Conservation (phyloP, 2,888 invertebrate species). For the Orgyia antiqua region DNA sequence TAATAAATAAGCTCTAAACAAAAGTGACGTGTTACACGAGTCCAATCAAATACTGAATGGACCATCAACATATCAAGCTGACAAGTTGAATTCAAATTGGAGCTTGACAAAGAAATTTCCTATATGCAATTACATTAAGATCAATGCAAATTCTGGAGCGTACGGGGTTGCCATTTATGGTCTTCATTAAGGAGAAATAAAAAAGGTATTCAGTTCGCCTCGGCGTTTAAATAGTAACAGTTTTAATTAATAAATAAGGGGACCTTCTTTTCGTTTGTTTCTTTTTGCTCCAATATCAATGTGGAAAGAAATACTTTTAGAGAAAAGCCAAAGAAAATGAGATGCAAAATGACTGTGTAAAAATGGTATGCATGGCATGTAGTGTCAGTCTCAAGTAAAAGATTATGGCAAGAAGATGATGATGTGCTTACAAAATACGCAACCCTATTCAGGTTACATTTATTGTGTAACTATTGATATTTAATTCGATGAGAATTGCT, state of each 20-base stretch:
- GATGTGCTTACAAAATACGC: slow-evolving; percentile 32
- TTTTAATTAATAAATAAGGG: slow-evolving; percentile 53
- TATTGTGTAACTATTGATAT: slow-evolving; percentile 23
- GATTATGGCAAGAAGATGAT: too few relatives aligned
- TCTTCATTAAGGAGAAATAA: slow-evolving; percentile 60
- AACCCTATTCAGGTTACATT: slow-evolving; percentile 34
- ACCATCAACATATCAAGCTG: slow-evolving; percentile 41
- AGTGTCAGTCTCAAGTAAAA: too few relatives aligned
- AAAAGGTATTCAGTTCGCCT: slow-evolving; percentile 47
- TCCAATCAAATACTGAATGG: slow-evolving; percentile 39
- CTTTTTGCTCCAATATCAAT: slow-evolving; percentile 25
- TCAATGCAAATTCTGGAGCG: slow-evolving; percentile 67
- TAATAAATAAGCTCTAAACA: slow-evolving; percentile 21
- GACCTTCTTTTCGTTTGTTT: slow-evolving; percentile 26
- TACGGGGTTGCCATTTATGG: slow-evolving; percentile 52
- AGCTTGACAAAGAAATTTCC: slow-evolving; percentile 28
- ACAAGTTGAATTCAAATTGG: slow-evolving; percentile 37
- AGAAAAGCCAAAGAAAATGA: too few relatives aligned
- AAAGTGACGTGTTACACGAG: slow-evolving; percentile 23
- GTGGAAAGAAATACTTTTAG: too few relatives aligned
- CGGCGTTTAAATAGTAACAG: slow-evolving; percentile 56
- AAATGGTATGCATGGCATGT: too few relatives aligned
- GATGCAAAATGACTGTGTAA: too few relatives aligned
- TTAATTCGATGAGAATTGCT: slow-evolving; percentile 27
- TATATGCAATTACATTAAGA: slow-evolving; percentile 41